Evolutionary conservation across 2,113 vertebrate genomes (phyloP), one percentile per base, ranked within the genome.

Genomic region (Addax nasomaculatus): DNA sequence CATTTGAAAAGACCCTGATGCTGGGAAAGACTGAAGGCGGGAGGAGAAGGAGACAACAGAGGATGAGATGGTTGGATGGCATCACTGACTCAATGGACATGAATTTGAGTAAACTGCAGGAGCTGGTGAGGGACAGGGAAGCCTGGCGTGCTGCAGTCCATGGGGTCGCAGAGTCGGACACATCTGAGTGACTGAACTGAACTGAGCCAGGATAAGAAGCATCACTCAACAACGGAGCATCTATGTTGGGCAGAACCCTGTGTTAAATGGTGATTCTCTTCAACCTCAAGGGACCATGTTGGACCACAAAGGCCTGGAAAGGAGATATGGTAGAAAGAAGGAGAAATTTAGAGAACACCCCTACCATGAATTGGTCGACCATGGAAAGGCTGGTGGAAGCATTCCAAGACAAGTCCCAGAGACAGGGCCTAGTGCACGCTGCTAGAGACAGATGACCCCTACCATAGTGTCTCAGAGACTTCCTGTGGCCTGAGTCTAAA

Each of bases 161-260:
- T 73, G 19, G 19, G n/a, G n/a, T 23, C 1, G 0, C 67, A 73
- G n/a, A 73, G n/a, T 39, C 0, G 0, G 5, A 39, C 19, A 73
- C 67, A 0, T 23, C 67, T 73, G 67, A 70, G 5, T 0, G 0
- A 70, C 19, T 70, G n/a, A 23, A 39, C 10, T 73, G n/a, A 73
- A 39, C 67, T 73, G 67, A 73, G n/a, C 73, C 53, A 67, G 43
- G 64, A 8, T 80, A 79, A 80, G 33, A 81, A 21, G 7, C 27
- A 25, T 21, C 19, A 73, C 9, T 33, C 23, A 90, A 45, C 7
- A 76, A 19, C 3, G 2, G 5, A 29, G 19, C 23, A 3, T 17
- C 51, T 29, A 3, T 1, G 0, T 9, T 49, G 92, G 21, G 9
- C 27, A n/a, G 33, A 45, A 23, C 29, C 30, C 83, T 64, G 14